Evolutionary conservation across 2,797 vertebrate species (phyloP).

Genomic region (Pseudochromis fuscus): DNA sequence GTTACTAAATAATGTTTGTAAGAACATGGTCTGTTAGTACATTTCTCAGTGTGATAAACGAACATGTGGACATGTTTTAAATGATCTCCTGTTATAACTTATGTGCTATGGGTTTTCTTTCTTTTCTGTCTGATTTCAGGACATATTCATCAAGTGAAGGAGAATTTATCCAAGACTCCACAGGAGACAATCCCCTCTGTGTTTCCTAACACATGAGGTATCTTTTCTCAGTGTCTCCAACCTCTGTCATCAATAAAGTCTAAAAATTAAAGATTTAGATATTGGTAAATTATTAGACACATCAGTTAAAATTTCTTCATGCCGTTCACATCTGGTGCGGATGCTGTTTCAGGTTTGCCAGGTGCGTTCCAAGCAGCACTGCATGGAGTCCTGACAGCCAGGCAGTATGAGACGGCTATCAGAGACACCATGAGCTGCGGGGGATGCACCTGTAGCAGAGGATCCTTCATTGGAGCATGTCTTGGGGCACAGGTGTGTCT

Average conservation of each 20-base stretch:
- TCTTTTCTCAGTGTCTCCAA: neutral
- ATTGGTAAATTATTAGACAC: neutral
- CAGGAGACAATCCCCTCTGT: conserved; percentile 79
- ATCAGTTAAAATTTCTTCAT: neutral
- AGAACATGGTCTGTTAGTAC: neutral
- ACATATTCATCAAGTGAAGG: conserved; percentile 82
- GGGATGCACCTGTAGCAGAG: conserved; percentile 85
- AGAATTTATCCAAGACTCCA: conserved; percentile 74
- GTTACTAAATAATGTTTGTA: neutral
- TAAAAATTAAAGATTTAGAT: too few relatives aligned
- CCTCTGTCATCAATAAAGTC: neutral
- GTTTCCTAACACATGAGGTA: conserved; percentile 85
- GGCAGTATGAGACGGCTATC: conserved; percentile 76
- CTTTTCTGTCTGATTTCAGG: conserved; percentile 62
- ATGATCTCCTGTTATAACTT: neutral
- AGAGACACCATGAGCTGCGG: conserved; percentile 84
- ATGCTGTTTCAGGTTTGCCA: conserved; percentile 79
- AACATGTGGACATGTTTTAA: neutral
- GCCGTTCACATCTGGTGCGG: neutral
- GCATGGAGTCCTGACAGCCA: conserved; percentile 83
- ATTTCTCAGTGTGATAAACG: neutral
- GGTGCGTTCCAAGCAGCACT: conserved; percentile 86
- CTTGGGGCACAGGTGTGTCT: conserved; percentile 82
- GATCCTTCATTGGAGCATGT: conserved; percentile 85
- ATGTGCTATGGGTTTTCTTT: neutral